phyloP scores from a whole-genome alignment of 2,888 invertebrate species.

The Enchytraeus crypticus region DNA sequence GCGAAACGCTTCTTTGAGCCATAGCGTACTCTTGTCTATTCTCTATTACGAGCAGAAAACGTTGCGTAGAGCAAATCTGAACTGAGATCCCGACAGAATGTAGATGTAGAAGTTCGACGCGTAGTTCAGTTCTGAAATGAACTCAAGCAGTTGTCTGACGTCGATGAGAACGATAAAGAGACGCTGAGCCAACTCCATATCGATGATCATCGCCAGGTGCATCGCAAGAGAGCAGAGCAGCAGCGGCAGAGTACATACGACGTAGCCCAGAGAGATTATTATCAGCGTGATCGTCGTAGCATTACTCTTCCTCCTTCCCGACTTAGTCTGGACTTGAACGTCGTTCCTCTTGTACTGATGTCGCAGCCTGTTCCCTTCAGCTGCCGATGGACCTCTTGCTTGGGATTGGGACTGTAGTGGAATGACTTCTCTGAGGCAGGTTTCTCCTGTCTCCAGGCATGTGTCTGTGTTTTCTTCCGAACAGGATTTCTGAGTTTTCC shows the following conservation, averaged over 20 bases:
- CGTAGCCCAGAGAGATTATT: constrained; percentile 35
- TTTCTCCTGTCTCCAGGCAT: too few relatives aligned
- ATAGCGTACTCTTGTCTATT: too few relatives aligned
- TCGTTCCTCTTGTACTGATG: too few relatives aligned
- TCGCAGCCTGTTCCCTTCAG: too few relatives aligned
- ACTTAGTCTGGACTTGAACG: too few relatives aligned
- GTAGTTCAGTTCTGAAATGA: constrained; percentile 35
- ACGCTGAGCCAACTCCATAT: constrained; percentile 14
- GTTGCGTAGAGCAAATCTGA: constrained; percentile 11
- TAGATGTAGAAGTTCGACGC: constrained; percentile 39
- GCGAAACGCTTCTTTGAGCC: too few relatives aligned
- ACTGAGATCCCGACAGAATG: constrained; percentile 35
- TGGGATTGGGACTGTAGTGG: too few relatives aligned
- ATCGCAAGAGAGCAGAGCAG: constrained; percentile 32
- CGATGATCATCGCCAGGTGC: constrained; percentile 25
- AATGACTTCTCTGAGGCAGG: too few relatives aligned
- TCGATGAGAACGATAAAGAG: constrained; percentile 26
- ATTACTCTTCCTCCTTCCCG: constrained; percentile 8
- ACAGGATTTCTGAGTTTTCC: too few relatives aligned
- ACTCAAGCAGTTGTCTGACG: constrained; percentile 27
- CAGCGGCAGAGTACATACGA: constrained; percentile 34
- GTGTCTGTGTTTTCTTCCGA: too few relatives aligned
- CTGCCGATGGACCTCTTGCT: too few relatives aligned
- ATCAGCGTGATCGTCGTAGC: constrained; percentile 38
- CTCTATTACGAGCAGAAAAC: not conserved